Conservation (phyloP, 1,140 invertebrate genomes). For the Amphibalanus amphitrite region DNA sequence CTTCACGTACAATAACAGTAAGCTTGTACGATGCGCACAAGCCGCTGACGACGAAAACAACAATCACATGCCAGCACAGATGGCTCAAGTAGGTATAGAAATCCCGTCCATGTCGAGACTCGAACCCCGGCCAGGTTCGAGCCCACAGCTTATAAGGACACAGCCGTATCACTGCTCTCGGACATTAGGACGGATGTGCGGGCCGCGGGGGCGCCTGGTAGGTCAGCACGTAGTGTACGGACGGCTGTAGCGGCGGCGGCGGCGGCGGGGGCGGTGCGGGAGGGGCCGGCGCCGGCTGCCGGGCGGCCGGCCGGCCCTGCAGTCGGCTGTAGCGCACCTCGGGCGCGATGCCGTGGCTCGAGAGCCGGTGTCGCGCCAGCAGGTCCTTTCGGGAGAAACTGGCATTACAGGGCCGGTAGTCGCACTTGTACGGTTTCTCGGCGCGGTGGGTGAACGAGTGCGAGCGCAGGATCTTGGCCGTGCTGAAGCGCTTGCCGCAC, state of each 20-base stretch:
- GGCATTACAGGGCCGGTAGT: constrained; percentile 5
- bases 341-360: background rate
- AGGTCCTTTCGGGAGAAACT: background rate
- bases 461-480: background rate
- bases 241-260: no score
- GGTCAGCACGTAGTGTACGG: background rate
- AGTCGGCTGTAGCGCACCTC: background rate
- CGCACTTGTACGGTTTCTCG: constrained; percentile 1
- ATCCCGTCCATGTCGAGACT: no score
- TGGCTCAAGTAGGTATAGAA: no score
- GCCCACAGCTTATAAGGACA: no score
- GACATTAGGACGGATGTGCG: background rate
- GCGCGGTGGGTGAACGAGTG: background rate
- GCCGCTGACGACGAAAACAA: no score
- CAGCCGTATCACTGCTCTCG: background rate
- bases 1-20: no score
- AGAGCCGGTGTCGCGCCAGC: background rate
- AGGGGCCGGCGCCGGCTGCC: background rate
- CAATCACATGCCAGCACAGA: no score
- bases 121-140: no score
- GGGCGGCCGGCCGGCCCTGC: background rate
- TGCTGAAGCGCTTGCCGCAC: background rate
- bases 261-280: no score
- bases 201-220: background rate
- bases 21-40: no score